Conservation (phyloP, 2,113 vertebrate species). For the Micronisus gabar region DNA sequence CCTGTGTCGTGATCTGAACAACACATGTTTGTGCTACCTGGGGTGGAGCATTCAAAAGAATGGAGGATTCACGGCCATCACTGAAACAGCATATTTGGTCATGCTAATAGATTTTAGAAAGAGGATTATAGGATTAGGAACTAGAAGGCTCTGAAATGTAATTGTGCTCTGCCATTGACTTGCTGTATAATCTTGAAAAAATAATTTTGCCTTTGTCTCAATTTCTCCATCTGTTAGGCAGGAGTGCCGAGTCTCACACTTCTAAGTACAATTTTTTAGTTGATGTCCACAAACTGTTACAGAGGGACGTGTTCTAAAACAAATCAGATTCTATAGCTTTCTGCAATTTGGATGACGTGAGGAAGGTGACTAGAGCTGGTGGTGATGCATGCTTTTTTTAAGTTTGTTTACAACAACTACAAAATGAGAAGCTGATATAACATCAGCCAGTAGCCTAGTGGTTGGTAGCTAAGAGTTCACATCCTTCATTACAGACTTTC, state of each 20-base stretch:
- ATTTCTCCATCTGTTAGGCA: not conserved
- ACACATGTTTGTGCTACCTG: not conserved
- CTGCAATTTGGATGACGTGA: not conserved
- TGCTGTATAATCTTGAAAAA: not conserved
- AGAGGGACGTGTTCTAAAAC: not conserved
- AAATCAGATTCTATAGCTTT: not conserved
- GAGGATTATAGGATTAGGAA: conserved; percentile 4
- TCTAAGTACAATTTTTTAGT: not conserved
- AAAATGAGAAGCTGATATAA: not conserved
- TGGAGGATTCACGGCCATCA: not conserved
- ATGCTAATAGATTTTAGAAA: not conserved
- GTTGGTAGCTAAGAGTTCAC: not conserved
- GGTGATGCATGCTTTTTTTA: not conserved
- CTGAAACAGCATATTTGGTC: not conserved
- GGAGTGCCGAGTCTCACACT: not conserved
- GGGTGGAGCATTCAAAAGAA: not conserved
- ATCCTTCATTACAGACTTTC: not conserved
- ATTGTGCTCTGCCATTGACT: not conserved
- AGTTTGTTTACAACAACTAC: not conserved
- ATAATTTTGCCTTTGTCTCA: conserved; percentile 7
- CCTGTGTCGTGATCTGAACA: not conserved
- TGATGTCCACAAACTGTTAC: not conserved
- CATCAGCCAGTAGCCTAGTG: not conserved
- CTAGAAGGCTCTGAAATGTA: not conserved
- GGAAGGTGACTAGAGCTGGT: not conserved